A percentile compares a stretch with the other conserved stretches of the same genome.
These are phyloP conservation scores for Stenurella melanura DNA, from an alignment of 2,888 invertebrate species.

Conservation along the genomic window DNA sequence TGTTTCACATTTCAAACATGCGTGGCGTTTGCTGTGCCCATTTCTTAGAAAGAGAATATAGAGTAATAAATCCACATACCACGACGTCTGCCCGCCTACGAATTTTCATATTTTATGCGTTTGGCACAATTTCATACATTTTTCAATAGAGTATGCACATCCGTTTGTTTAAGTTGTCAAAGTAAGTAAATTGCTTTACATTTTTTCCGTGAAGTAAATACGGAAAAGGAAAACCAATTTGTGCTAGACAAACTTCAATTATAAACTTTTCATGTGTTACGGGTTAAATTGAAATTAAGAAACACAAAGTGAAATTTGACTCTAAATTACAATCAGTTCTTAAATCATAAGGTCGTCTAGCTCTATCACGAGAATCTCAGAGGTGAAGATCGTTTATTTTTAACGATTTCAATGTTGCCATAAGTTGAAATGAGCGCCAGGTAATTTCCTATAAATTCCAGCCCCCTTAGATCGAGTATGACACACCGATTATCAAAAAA, in stretches of 20 bases:
- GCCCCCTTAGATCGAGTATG: too few relatives aligned
- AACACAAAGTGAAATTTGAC: too few relatives aligned
- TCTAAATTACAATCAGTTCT: too few relatives aligned
- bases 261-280: not conserved
- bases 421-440: too few relatives aligned
- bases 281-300: too few relatives aligned
- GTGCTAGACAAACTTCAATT: not conserved
- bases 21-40: slow-evolving; percentile 5
- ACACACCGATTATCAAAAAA: too few relatives aligned
- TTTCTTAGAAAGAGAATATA: slow-evolving; percentile 22
- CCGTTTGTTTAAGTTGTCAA: not conserved
- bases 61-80: slow-evolving; percentile 35
- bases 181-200: slow-evolving; percentile 1
- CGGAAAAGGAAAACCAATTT: slow-evolving; percentile 8
- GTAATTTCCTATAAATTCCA: too few relatives aligned
- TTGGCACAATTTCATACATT: slow-evolving; percentile 37
- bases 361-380: too few relatives aligned
- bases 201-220: not conserved
- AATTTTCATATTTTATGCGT: slow-evolving; percentile 33
- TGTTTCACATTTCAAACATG: slow-evolving; percentile 12
- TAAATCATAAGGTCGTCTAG: too few relatives aligned
- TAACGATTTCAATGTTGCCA: too few relatives aligned
- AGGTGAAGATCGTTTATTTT: too few relatives aligned
- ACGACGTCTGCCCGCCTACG: slow-evolving; percentile 28
- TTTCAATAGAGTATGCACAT: slow-evolving; percentile 23